Evolutionary conservation across 2,113 vertebrate species (phyloP), one percentile per base, ranked within the genome.

Genomic region (Sclerurus mexicanus): DNA sequence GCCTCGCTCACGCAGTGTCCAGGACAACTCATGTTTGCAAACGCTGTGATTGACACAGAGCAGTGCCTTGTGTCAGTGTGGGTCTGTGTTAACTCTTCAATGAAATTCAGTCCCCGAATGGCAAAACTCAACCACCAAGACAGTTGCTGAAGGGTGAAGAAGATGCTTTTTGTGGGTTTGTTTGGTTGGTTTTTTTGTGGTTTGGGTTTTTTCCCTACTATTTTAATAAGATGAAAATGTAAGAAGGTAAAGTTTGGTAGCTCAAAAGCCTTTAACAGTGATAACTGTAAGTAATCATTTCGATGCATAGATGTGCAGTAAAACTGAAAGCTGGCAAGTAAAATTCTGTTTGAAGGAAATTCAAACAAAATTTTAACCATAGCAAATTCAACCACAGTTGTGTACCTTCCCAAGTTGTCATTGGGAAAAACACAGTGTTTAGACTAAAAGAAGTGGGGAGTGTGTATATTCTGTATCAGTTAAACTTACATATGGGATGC

Each of bases 11-110:
- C 9, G n/a, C 3, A 0, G 19, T 24, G 28, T 30, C 47, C 17
- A 12, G 28, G 30, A 42, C 2, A 2, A 9, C 7, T 44, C n/a
- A 0, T 10, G 4, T 44, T 77, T 81, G 31, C 64, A 56, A 66
- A 35, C 18, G 6, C 4, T 2, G 44, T 22, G 14, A 18, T 8
- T 22, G 30, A 19, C 8, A 2, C n/a, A 2, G 9, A 42, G 58
- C 39, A 21, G 2, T 58, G 46, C 30, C 0, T 1, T 5, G 3
- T 44, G n/a, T 35, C 66, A 7, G 0, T 7, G 4, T 9, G 39
- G 42, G 10, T 46, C 63, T 39, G 24, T 46, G 50, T 7, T 25
- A n/a, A 27, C 20, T 4, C 30, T 53, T 55, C 3, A 37, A 21
- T 23, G 37, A 60, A 30, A 37, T 67, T 72, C 9, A 27, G 40